Evolutionary conservation across 2,888 invertebrate genomes (phyloP), one percentile per base, ranked within the genome.

Genomic region (Drosophila niveifrons): DNA sequence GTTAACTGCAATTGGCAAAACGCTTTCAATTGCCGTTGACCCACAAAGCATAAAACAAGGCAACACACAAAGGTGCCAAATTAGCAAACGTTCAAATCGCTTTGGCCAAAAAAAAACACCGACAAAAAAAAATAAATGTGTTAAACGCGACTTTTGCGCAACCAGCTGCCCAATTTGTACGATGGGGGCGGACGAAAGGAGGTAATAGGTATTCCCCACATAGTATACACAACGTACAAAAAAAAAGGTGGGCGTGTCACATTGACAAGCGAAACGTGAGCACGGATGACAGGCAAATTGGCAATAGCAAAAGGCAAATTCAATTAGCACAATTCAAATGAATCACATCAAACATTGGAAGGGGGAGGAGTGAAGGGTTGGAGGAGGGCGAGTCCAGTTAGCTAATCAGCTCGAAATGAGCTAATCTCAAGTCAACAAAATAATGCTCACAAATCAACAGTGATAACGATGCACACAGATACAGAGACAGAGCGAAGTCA

Each of bases 1-100:
- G 81, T 80, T 80, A 86, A 83, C 74, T 88, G 83, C 86, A 80
- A 77, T 82, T 82, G 81, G 72, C 46, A 75, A 83, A 56, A 41
- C 39, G 58, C 73, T 82, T 78, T 84, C 59, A 75, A 75, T 75
- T 80, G 57, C 41, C 63, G 70, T 58, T 88, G 83, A 86, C 88
- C 88, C 83, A 86, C 62, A 80, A 85, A 44, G 7, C 2, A 18
- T 15, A 23, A 43, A 57, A 39, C 15, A 53, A 50, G 28, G 34
- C 23, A 52, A 47, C 31, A 64, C 36, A 36, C n/a, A 59, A 59
- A 72, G 43, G 39, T 57, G 56, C 43, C 61, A 65, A 66, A 59
- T 57, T 52, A 29, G 29, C 36, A 13, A 61, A 48, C 34, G 29
- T 17, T 43, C 10, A 53, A 83, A 84, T 58, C 64, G 65, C 34